Conservation (phyloP, 2,113 vertebrate genomes). For the Dromaius novaehollandiae region DNA sequence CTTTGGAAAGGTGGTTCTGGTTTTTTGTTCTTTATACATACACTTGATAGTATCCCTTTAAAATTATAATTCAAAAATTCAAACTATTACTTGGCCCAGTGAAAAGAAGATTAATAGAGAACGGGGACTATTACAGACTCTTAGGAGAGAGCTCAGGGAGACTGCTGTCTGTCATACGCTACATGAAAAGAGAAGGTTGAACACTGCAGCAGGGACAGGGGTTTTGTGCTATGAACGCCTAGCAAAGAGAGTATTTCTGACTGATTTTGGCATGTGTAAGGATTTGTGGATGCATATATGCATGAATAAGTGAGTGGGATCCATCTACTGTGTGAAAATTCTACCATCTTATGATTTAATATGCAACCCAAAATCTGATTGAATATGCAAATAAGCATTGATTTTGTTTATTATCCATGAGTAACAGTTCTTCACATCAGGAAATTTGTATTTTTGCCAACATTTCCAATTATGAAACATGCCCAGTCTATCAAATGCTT, state of each 20-base stretch:
- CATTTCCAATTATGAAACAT: slow-evolving; percentile 1
- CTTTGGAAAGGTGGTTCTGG: slow-evolving; percentile 13
- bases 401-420: slow-evolving; percentile 66
- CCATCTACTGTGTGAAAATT: slow-evolving; percentile 61
- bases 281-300: slow-evolving; percentile 56
- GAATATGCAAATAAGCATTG: slow-evolving; percentile 65
- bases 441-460: slow-evolving; percentile 53
- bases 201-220: slow-evolving; percentile 37
- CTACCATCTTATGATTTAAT: slow-evolving; percentile 58
- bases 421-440: slow-evolving; percentile 45
- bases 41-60: slow-evolving; percentile 17
- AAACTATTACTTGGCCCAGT: neutral
- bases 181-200: neutral
- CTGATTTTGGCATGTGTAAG: slow-evolving; percentile 49
- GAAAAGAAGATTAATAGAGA: slow-evolving; percentile 27
- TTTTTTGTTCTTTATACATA: slow-evolving; percentile 21
- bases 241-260: slow-evolving; percentile 46
- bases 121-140: slow-evolving; percentile 7
- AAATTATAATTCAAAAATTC: slow-evolving; percentile 52
- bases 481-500: slow-evolving; percentile 53
- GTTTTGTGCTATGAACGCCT: slow-evolving; percentile 52
- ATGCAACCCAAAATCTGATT: slow-evolving; percentile 61
- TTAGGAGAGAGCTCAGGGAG: neutral
- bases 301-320: slow-evolving; percentile 53
- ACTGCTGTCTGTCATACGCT: slow-evolving; percentile 18